These are phyloP conservation scores for Ennomos fuscantarius DNA, from an alignment of 2,888 invertebrate genomes.

Conservation along the genomic window DNA sequence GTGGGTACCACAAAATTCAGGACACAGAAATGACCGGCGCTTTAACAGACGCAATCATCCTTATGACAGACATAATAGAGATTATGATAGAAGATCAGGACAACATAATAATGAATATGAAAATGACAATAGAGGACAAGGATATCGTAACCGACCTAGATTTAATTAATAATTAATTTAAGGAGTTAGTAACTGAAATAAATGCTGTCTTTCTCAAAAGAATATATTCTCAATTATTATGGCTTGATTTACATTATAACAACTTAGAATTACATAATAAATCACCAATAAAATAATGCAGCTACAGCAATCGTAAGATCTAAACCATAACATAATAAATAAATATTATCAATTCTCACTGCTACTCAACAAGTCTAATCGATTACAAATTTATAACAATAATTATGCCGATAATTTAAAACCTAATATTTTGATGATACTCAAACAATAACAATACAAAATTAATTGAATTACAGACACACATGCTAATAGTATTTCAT, in stretches of 20 bases:
- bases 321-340: constrained; percentile 80
- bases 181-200: constrained; percentile 45
- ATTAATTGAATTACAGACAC: constrained; percentile 46
- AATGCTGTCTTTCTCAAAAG: constrained; percentile 71
- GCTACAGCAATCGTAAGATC: constrained; percentile 76
- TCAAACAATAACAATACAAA: constrained; percentile 67
- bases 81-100: constrained; percentile 44
- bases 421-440: constrained; percentile 64
- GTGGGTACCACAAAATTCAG: constrained; percentile 63
- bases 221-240: constrained; percentile 85
- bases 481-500: constrained; percentile 22
- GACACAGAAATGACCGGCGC: constrained; percentile 62
- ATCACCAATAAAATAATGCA: constrained; percentile 81
- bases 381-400: constrained; percentile 81
- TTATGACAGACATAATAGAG: constrained; percentile 49
- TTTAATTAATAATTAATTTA: constrained; percentile 37
- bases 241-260: constrained; percentile 85
- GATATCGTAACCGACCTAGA: constrained; percentile 45
- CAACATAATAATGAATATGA: constrained; percentile 41
- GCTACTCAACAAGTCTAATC: constrained; percentile 82
- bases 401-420: constrained; percentile 79
- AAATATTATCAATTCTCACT: constrained; percentile 76
- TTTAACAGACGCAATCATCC: constrained; percentile 53
- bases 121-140: constrained; percentile 41
- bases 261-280: constrained; percentile 84